Evolutionary conservation across 2,113 vertebrate genomes (phyloP).

Genomic region (Sinosuthora webbiana): DNA sequence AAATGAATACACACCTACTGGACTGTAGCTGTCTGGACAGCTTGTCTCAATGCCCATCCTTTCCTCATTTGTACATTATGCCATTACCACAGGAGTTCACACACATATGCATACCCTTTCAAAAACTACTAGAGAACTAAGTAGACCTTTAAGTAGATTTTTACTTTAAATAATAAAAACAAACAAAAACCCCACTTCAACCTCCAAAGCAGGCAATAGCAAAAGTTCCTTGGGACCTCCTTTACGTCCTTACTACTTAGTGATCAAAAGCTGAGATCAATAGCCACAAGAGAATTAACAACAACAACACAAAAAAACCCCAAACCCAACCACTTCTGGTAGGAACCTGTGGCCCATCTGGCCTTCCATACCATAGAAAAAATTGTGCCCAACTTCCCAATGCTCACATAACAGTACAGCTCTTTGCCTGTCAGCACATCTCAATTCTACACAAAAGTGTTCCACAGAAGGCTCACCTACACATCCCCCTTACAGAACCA

Average conservation of each 20-base stretch:
- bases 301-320: not conserved
- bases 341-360: not conserved
- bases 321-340: not conserved
- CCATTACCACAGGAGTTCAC: not conserved
- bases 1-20: not conserved
- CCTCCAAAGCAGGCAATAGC: not conserved
- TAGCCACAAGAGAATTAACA: not conserved
- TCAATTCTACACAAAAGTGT: not conserved
- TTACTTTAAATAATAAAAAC: not conserved
- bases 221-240: not conserved
- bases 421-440: not conserved
- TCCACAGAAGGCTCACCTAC: not conserved
- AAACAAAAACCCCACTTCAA: not conserved
- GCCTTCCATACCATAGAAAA: not conserved
- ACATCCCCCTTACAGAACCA: not conserved
- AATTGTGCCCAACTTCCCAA: not conserved
- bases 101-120: fast-evolving
- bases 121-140: not conserved
- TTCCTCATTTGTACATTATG: not conserved
- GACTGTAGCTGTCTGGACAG: not conserved
- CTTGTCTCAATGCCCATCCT: not conserved
- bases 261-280: not conserved
- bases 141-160: not conserved
- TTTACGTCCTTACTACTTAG: not conserved
- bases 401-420: not conserved